These are phyloP conservation scores for Ormyrus thymus DNA, from an alignment of 2,888 invertebrate species.

Conservation along the genomic window DNA sequence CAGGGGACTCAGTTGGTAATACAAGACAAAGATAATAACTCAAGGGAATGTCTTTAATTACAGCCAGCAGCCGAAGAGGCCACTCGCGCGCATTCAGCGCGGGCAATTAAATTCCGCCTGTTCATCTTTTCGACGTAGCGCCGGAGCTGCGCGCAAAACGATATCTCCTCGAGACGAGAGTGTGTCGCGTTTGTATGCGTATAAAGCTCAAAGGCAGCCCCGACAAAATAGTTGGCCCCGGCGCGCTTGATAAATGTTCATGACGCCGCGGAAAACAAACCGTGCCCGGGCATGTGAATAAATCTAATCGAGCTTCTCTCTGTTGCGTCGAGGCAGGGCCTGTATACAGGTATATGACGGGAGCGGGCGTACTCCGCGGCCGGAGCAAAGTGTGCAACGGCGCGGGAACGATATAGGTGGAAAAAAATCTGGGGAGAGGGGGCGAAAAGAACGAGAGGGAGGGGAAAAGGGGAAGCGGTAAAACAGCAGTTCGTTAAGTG, in stretches of 20 bases:
- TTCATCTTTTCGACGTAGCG: neutral
- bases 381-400: no score
- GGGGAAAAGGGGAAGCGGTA: neutral
- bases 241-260: slow-evolving; percentile 32
- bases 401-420: no score
- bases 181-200: neutral
- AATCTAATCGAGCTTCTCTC: slow-evolving; percentile 59
- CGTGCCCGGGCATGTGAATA: slow-evolving; percentile 54
- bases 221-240: neutral
- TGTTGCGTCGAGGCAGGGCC: neutral
- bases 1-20: slow-evolving; percentile 35
- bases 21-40: slow-evolving; percentile 27
- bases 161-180: neutral
- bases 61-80: neutral
- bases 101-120: slow-evolving; percentile 43
- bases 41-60: slow-evolving; percentile 28
- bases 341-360: no score
- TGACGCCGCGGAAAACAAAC: neutral
- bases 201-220: neutral
- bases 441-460: neutral
- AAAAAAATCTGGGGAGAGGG: neutral
- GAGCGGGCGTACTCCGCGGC: no score
- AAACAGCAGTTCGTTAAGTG: slow-evolving; percentile 65
- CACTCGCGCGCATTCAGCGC: slow-evolving; percentile 18
- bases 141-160: neutral